Evolutionary conservation across 2,888 invertebrate species (phyloP), one percentile per base, ranked within the genome.

Genomic region (Drosophila vallismaia): DNA sequence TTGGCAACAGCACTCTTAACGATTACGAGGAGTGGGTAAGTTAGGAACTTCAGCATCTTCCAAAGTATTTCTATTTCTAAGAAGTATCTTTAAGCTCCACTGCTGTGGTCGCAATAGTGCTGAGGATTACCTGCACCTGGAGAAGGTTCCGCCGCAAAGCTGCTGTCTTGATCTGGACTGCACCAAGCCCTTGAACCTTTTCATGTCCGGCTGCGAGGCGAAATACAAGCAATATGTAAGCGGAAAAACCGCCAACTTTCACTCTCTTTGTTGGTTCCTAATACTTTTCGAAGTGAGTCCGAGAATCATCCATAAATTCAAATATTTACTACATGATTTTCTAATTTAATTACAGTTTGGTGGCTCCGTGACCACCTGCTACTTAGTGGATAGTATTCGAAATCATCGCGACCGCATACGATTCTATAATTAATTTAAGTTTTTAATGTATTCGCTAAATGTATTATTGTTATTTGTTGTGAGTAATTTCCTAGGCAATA

Each of bases 361-460:
- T 45, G 88, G 83, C 51, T 90, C 90, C 10, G 86, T 90, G 48
- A 71, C 62, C 52, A 81, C 85, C 55, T 90, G 90, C 60, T 76
- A 88, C 57, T 60, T 90, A 69, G 85, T 89, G 52, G 90, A 90
- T 62, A 89, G 90, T 64, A 80, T 90, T 82, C 81, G 89, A 74
- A 89, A 86, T 75, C 81, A 88, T 62, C 74, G 87, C 33, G 89
- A 90, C 77, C 89, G 89, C 46, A 81, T 86, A 74, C 82, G 88
- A 48, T 89, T 89, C 77, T 90, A 86, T 80, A 90, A 85, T 62
- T 90, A 76, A 76, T 12, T 45, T 24, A 56, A 62, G 58, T 68
- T 50, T 66, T 75, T 46, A 52, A 10, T 46, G 57, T 73, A 66
- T 71, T 77, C 67, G 63, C 60, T 55, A 70, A 51, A 68, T 33